Base-by-base conservation (phyloP, 2,888 invertebrate genomes). In the Onchidella celtica region DNA sequence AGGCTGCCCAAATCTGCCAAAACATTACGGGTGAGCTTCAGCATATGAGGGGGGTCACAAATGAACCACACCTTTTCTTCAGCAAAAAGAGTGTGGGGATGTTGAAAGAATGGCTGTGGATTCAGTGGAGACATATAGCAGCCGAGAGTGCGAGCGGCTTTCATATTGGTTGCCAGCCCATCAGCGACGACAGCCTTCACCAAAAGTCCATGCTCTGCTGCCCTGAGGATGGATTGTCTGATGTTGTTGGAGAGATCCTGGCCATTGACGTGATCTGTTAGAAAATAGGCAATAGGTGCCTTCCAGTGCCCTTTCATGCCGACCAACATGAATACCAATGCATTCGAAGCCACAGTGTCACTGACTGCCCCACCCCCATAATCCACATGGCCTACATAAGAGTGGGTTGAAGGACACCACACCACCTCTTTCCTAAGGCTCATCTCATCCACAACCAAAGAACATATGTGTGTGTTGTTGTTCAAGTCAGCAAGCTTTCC, bases 401-500 rank as follows among this genome's bases (percentile, higher is more conserved):
- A 21, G 17, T 57, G 29, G 27, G 17, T 21, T 17, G n/a, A 29
- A 17, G 21, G 34, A n/a, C 29, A 40, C 57, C n/a, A 74, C 6
- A 61, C 32, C 4, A 74, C 57, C 21, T 74, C 57, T 29, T 57
- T 74, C 74, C 59, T 57, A 32, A 61, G 29, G 24, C 29, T 59
- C 74, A 74, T 74, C 32, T 34, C 74, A 74, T 76, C 76, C 21
- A 76, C 61, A 32, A 72, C 29, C 11, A 72, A 24, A 14, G 24
- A 40, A 24, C 47, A 72, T 4, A 61, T 61, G 21, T n/a, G 6
- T 6, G 6, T 27, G n/a, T 27, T n/a, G 6, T 11, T 70, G 11
- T 70, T 21, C 4, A 3, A 6, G 3, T 36, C 70, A 17, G 17
- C 6, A 17, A 38, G 27, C 24, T n/a, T 34, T 11, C n/a, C 3